These are phyloP conservation scores for Zele albiditarsus DNA, from an alignment of 2,888 invertebrate species.

Conservation along the genomic window DNA sequence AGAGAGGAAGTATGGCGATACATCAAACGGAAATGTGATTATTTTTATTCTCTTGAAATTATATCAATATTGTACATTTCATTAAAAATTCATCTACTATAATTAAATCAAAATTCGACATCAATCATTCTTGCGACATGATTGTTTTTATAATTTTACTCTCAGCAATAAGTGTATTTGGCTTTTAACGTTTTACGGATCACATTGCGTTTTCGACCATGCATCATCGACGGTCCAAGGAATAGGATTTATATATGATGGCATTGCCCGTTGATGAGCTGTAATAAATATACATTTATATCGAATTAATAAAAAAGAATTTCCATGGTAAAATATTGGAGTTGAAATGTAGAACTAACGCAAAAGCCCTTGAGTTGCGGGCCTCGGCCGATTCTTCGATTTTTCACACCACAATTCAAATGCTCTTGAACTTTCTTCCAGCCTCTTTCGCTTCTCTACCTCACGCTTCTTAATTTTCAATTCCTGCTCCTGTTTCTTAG, in stretches of 20 bases:
- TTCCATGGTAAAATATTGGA: conserved; percentile 19
- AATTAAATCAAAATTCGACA: neutral
- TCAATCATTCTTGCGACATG: conserved; percentile 47
- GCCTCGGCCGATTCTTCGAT: conserved; percentile 78
- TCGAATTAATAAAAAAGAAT: conserved; percentile 20
- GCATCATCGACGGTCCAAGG: conserved; percentile 76
- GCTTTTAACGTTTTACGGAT: conserved; percentile 41
- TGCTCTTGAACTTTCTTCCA: conserved; percentile 76
- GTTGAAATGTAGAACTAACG: conserved; percentile 72
- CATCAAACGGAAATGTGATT: neutral
- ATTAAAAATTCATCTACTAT: conserved; percentile 28
- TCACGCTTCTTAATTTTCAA: conserved; percentile 73
- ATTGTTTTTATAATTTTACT: conserved; percentile 47
- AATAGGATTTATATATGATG: conserved; percentile 79
- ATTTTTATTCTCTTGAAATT: conserved; percentile 17
- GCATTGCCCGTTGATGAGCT: conserved; percentile 80
- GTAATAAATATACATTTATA: conserved; percentile 42
- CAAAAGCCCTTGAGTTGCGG: conserved; percentile 78
- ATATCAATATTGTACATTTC: conserved; percentile 9
- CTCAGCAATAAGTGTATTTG: conserved; percentile 40
- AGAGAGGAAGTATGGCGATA: neutral
- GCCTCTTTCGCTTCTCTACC: conserved; percentile 74
- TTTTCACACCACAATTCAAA: conserved; percentile 79
- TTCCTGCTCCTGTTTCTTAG: conserved; percentile 72
- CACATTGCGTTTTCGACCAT: conserved; percentile 40